A percentile compares a stretch with the other conserved stretches of the same genome.
phyloP scores from a whole-genome alignment of 2,113 vertebrate genomes.

The Hydrolagus affinis region DNA sequence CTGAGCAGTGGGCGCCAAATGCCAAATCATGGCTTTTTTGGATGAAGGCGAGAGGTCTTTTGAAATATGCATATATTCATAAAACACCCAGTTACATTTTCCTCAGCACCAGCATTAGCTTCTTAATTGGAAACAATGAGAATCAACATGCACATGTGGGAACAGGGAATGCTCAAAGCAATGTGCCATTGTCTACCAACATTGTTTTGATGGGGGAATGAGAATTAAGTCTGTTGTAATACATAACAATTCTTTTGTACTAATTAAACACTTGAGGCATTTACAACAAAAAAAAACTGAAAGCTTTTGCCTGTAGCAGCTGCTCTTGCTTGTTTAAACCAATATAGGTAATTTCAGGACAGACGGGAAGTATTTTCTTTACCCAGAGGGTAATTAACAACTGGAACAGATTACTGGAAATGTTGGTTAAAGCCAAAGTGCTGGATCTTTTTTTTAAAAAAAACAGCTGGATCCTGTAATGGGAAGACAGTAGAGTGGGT shows the following conservation, averaged over 20 bases:
- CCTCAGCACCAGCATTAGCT: constrained; percentile 13
- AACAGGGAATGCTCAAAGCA: constrained; percentile 16
- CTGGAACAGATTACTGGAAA: too few relatives aligned
- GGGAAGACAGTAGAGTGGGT: too few relatives aligned
- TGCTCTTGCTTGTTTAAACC: neutral
- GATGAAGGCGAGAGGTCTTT: neutral
- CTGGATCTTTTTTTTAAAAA: too few relatives aligned
- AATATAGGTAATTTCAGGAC: neutral
- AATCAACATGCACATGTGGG: constrained; percentile 26
- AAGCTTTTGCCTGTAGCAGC: constrained; percentile 1
- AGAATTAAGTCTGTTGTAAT: neutral
- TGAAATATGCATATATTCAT: neutral
- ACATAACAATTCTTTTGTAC: constrained; percentile 20
- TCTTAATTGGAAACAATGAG: constrained; percentile 25
- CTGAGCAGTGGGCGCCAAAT: neutral
- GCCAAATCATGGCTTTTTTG: neutral
- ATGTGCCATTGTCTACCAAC: neutral
- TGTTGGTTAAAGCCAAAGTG: too few relatives aligned
- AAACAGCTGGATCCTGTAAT: too few relatives aligned
- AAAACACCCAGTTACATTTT: neutral
- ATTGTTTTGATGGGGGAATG: constrained; percentile 1
- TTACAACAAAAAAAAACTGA: neutral
- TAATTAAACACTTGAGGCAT: constrained; percentile 7
- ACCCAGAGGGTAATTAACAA: too few relatives aligned
- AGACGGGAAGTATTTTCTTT: too few relatives aligned